phyloP scores from a whole-genome alignment of 2,888 invertebrate genomes.

The Lobophora halterata region DNA sequence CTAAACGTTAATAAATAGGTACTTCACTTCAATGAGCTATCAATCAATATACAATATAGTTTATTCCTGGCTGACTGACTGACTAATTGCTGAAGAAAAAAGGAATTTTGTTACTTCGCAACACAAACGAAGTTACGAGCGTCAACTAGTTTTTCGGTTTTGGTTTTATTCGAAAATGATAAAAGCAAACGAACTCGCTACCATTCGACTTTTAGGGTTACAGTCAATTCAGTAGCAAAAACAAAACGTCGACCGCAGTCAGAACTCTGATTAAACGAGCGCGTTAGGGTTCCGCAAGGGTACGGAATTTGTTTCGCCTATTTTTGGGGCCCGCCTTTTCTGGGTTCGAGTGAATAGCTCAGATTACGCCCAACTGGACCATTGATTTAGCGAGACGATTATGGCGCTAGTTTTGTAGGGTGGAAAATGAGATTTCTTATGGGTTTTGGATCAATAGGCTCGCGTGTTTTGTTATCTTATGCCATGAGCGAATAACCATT shows the following conservation, averaged over 20 bases:
- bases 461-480: too few relatives aligned
- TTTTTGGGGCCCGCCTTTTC: constrained; percentile 32
- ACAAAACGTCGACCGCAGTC: constrained; percentile 25
- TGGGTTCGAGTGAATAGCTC: constrained; percentile 31
- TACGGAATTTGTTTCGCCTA: constrained; percentile 36
- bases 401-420: constrained; percentile 13
- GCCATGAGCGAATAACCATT: too few relatives aligned
- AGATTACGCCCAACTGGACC: constrained; percentile 26
- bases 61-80: too few relatives aligned
- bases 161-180: too few relatives aligned
- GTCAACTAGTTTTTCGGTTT: too few relatives aligned
- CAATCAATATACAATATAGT: too few relatives aligned
- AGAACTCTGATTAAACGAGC: constrained; percentile 31
- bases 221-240: constrained; percentile 45
- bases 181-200: neutral
- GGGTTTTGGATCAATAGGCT: constrained; percentile 18
- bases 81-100: too few relatives aligned
- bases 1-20: too few relatives aligned
- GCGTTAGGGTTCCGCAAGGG: constrained; percentile 20
- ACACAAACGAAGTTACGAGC: too few relatives aligned
- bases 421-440: constrained; percentile 13
- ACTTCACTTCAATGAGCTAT: too few relatives aligned
- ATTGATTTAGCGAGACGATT: constrained; percentile 17
- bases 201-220: constrained; percentile 5
- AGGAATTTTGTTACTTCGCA: too few relatives aligned